Percentiles rank a stretch among this genome's conserved stretches.
These are phyloP conservation scores for Therioaphis trifolii DNA, from an alignment of 2,888 invertebrate species.

Conservation along the genomic window DNA sequence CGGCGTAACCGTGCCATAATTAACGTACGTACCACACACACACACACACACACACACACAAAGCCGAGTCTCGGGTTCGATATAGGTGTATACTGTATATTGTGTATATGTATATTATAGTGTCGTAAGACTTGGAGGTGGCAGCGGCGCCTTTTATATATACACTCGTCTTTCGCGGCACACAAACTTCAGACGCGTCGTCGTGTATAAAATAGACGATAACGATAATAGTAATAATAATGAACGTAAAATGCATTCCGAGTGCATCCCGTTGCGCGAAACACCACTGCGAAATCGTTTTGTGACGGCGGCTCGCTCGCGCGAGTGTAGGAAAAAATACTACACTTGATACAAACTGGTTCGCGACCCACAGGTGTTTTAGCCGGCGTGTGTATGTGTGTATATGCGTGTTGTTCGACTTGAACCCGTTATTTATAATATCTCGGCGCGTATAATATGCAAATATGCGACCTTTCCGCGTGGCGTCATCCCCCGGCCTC, in stretches of 20 bases:
- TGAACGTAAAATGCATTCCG: not conserved
- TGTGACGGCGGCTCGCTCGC: not conserved
- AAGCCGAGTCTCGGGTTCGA: too few species aligned
- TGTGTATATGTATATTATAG: too few species aligned
- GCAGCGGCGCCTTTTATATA: too few species aligned
- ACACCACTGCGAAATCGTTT: not conserved
- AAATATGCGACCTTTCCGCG: conserved; percentile 33
- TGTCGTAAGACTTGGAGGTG: too few species aligned
- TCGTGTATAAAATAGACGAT: not conserved
- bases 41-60: too few species aligned
- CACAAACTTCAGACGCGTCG: not conserved
- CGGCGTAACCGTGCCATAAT: not conserved
- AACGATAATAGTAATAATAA: conserved; percentile 10
- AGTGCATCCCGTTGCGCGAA: conserved; percentile 30
- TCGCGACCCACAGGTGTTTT: conserved; percentile 57
- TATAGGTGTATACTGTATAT: too few species aligned
- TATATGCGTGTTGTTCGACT: too few species aligned
- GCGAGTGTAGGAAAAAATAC: conserved; percentile 40
- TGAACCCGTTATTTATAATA: conserved; percentile 47
- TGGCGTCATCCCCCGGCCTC: conserved; percentile 2
- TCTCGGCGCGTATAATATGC: conserved; percentile 22
- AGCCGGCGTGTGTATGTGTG: not conserved
- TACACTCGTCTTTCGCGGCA: too few species aligned
- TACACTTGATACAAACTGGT: conserved; percentile 55
- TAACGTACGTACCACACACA: too few species aligned